These are phyloP conservation scores for Miniopterus natalensis DNA, from an alignment of 2,113 vertebrate genomes.

Conservation along the genomic window DNA sequence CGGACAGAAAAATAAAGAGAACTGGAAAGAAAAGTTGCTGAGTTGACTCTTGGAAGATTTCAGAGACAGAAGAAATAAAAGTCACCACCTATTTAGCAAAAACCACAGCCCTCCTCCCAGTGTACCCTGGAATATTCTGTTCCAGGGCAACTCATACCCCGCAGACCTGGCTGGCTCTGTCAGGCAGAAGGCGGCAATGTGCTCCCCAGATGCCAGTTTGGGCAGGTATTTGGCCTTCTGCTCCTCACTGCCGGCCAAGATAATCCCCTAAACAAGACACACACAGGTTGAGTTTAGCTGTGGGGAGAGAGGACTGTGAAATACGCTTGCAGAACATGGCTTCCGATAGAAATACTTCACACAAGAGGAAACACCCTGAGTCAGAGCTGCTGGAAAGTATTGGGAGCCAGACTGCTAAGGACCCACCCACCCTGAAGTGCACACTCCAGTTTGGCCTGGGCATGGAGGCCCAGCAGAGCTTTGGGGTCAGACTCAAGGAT, in stretches of 20 bases:
- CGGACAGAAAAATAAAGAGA: neutral
- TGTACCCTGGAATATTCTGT: neutral
- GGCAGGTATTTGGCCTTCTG: slow-evolving; percentile 97
- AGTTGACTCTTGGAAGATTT: neutral
- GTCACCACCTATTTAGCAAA: too few relatives aligned
- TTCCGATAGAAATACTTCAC: neutral
- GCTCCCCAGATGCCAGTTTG: slow-evolving; percentile 94
- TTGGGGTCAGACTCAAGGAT: neutral
- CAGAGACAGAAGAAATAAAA: neutral
- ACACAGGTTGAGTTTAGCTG: neutral
- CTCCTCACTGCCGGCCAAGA: slow-evolving; percentile 95
- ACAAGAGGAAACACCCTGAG: neutral
- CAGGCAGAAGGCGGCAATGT: slow-evolving; percentile 97
- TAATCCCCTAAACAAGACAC: slow-evolving; percentile 91
- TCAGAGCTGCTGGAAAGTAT: neutral
- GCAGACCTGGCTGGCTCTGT: slow-evolving; percentile 96
- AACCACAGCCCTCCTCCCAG: neutral
- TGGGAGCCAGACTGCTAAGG: neutral
- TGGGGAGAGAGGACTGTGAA: neutral
- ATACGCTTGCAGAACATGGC: too few relatives aligned
- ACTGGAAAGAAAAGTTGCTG: neutral
- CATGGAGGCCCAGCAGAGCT: neutral
- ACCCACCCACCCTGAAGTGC: fast-evolving
- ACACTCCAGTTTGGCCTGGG: fast-evolving
- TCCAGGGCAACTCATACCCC: fast-evolving